Conservation (phyloP, 2,888 invertebrate species). For the Acronicta alni region DNA sequence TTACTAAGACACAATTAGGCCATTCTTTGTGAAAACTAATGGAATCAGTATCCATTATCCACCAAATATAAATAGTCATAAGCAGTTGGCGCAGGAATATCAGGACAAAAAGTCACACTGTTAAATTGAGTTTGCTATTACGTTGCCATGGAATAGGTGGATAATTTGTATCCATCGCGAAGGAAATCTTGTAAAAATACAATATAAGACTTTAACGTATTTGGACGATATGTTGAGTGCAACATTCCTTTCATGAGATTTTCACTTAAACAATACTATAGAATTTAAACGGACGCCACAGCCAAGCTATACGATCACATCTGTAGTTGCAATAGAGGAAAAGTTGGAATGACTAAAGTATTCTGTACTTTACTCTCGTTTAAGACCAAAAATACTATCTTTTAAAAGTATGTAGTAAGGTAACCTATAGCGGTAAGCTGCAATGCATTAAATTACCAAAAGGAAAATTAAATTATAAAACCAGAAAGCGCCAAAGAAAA, state of each 20-base stretch:
- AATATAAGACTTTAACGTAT: not conserved
- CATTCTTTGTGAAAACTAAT: not conserved
- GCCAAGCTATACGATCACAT: too few species aligned
- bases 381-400: too few species aligned
- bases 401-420: too few species aligned
- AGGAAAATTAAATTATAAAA: too few species aligned
- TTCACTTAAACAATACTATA: too few species aligned
- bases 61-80: conserved; percentile 5
- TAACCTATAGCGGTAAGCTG: too few species aligned
- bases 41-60: not conserved
- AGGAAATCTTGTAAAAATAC: too few species aligned
- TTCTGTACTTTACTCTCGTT: too few species aligned
- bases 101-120: conserved; percentile 2
- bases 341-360: too few species aligned
- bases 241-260: not conserved
- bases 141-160: not conserved
- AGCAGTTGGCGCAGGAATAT: conserved; percentile 4
- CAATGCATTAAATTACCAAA: too few species aligned
- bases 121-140: not conserved
- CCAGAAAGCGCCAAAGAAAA: not conserved
- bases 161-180: too few species aligned
- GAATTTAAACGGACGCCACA: not conserved
- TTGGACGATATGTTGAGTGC: not conserved
- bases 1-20: not conserved
- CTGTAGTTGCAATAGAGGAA: too few species aligned